Percentiles rank a stretch among this genome's conserved stretches.
Conservation (phyloP, 2,888 invertebrate genomes). For the Macroteleia sp. region DNA sequence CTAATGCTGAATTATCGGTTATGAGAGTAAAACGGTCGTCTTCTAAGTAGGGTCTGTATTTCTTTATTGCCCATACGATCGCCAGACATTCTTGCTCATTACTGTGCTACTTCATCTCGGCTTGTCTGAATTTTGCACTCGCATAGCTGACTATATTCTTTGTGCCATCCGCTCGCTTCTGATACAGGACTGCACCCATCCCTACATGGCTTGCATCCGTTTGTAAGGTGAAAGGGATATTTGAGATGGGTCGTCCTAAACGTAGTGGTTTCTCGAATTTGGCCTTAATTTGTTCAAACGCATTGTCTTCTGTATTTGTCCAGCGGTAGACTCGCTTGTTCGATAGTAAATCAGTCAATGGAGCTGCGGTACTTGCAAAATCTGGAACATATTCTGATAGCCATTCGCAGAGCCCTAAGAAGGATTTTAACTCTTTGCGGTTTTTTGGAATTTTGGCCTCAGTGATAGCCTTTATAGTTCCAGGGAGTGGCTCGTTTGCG, state of each 20-base stretch:
- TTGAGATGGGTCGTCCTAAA: neutral
- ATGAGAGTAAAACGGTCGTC: constrained; percentile 48
- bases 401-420: constrained; percentile 1
- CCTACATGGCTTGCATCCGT: constrained; percentile 21
- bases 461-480: neutral
- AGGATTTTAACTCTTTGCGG: neutral
- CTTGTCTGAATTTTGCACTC: constrained; percentile 56
- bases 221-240: constrained; percentile 1
- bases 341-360: neutral
- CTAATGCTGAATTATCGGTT: constrained; percentile 64
- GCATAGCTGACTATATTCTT: constrained; percentile 54
- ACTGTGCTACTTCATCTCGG: constrained; percentile 44
- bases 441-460: neutral
- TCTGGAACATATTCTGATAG: neutral
- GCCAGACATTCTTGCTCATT: constrained; percentile 26
- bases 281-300: neutral
- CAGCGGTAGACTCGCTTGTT: neutral
- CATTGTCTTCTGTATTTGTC: neutral
- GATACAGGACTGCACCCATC: constrained; percentile 40
- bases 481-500: neutral
- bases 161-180: neutral
- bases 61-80: constrained; percentile 15
- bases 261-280: neutral
- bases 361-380: neutral
- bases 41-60: constrained; percentile 60